These are phyloP conservation scores for Netelia virgata DNA, from an alignment of 2,888 invertebrate species.

Conservation along the genomic window DNA sequence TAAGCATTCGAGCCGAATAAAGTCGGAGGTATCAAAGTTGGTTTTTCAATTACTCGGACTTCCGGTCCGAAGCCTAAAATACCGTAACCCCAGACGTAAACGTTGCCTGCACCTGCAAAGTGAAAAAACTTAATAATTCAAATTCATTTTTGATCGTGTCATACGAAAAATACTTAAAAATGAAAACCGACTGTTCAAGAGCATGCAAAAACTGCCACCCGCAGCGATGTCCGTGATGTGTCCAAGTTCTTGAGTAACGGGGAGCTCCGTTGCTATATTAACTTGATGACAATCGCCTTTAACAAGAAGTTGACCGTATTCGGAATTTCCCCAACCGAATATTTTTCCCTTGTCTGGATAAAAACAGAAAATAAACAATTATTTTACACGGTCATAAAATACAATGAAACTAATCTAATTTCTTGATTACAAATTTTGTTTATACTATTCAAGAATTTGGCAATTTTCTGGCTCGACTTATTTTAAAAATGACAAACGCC, in stretches of 20 bases:
- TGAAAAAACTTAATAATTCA: background rate
- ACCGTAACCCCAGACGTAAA: constrained; percentile 98
- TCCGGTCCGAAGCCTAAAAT: constrained; percentile 95
- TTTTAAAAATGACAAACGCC: too few species aligned
- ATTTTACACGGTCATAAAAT: too few species aligned
- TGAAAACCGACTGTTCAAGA: constrained; percentile 89
- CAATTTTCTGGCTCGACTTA: too few species aligned
- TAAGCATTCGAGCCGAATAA: constrained; percentile 95
- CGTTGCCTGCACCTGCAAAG: constrained; percentile 90
- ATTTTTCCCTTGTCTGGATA: constrained; percentile 92
- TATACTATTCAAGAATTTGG: background rate
- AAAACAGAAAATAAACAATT: constrained; percentile 40
- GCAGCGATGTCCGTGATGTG: constrained; percentile 92
- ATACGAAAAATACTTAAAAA: background rate
- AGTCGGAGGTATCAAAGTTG: constrained; percentile 91
- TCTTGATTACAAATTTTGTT: background rate
- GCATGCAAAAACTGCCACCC: constrained; percentile 94
- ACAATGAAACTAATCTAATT: too few species aligned
- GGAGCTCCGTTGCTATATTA: constrained; percentile 89
- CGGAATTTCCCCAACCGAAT: constrained; percentile 99
- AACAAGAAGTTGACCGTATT: constrained; percentile 93
- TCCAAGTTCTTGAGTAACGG: constrained; percentile 89
- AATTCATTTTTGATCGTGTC: background rate
- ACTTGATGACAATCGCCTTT: constrained; percentile 89
- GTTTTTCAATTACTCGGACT: constrained; percentile 88